A percentile compares a stretch with the other conserved stretches of the same genome.
Evolutionary conservation across 92 coral and sea anemone genomes (phyloP).

Genomic region (Pocillopora meandrina): DNA sequence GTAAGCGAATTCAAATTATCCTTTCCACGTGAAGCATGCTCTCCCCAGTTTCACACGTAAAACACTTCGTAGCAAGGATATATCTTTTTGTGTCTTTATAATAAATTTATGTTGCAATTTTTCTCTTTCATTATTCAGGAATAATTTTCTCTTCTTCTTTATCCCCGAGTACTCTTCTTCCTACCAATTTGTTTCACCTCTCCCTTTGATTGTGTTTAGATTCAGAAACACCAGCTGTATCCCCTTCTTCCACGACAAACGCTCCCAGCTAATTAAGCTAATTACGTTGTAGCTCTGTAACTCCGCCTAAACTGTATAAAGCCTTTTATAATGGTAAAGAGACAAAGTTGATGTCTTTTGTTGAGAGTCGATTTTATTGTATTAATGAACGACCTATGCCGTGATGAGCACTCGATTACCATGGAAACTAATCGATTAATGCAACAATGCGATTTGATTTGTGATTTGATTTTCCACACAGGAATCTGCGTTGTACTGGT

Average conservation of each 20-base stretch:
- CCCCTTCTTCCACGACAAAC: not conserved
- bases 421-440: slow-evolving; percentile 33
- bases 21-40: not conserved
- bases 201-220: too few relatives aligned
- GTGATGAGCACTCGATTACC: slow-evolving; percentile 26
- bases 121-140: too few relatives aligned
- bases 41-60: slow-evolving; percentile 4
- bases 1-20: slow-evolving; percentile 1
- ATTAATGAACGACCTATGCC: not conserved
- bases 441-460: not conserved
- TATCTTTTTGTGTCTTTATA: too few relatives aligned
- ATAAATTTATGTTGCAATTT: too few relatives aligned
- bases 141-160: too few relatives aligned
- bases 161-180: not conserved
- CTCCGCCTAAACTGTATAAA: not conserved
- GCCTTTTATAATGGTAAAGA: not conserved
- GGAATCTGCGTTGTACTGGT: not conserved
- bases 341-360: not conserved
- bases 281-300: too few relatives aligned
- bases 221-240: too few relatives aligned
- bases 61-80: too few relatives aligned
- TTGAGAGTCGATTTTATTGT: not conserved
- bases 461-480: not conserved
- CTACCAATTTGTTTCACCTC: too few relatives aligned
- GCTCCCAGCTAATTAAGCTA: not conserved